Evolutionary conservation across 2,797 vertebrate genomes (phyloP).

Genomic region (Amblyopsis hoosieri): DNA sequence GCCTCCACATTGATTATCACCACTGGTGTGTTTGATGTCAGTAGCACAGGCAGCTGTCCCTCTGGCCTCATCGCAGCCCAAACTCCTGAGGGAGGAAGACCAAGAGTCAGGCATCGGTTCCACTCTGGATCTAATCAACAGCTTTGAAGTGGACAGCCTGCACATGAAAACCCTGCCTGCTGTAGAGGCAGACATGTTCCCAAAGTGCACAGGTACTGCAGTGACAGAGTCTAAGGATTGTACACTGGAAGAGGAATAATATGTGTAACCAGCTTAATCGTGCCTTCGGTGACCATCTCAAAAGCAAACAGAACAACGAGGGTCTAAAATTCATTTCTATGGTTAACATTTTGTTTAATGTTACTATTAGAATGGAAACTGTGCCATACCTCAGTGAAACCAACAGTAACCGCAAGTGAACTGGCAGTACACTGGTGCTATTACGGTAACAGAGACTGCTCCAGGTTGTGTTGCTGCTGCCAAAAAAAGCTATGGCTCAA

Average conservation of each 20-base stretch:
- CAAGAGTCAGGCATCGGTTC: constrained; percentile 76
- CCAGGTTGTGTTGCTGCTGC: not conserved
- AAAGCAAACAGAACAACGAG: too few relatives aligned
- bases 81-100: constrained; percentile 69
- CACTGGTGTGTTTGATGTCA: constrained; percentile 26
- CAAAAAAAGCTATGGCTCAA: too few relatives aligned
- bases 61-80: constrained; percentile 64
- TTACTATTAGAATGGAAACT: too few relatives aligned
- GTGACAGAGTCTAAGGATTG: constrained; percentile 1
- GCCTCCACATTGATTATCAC: not conserved
- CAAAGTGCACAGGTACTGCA: constrained; percentile 74
- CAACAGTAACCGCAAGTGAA: too few relatives aligned
- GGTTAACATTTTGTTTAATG: too few relatives aligned
- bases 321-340: too few relatives aligned
- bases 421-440: not conserved
- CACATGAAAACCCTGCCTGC: constrained; percentile 43
- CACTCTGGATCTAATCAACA: constrained; percentile 71
- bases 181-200: constrained; percentile 55
- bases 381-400: too few relatives aligned
- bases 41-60: constrained; percentile 58
- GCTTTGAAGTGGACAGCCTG: constrained; percentile 66
- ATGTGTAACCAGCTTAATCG: too few relatives aligned
- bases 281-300: too few relatives aligned
- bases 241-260: too few relatives aligned
- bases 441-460: too few relatives aligned